Evolutionary conservation across 2,797 vertebrate genomes (phyloP), one percentile per base, ranked within the genome.

Genomic region (Pseudopleuronectes americanus): DNA sequence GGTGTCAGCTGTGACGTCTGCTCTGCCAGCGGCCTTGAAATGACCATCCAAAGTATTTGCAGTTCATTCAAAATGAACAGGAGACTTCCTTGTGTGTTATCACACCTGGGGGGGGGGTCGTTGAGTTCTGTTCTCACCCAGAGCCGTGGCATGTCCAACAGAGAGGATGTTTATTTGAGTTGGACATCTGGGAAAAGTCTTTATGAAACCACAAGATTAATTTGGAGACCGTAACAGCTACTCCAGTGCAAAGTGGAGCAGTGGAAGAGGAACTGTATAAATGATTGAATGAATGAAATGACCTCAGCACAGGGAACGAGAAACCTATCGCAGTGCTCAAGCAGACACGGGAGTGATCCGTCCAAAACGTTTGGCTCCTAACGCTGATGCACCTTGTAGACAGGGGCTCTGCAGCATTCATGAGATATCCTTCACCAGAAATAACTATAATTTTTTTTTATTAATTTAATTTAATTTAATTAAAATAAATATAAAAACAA

Each of bases 1-100:
- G 58, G 47, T 76, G 68, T 77, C 65, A 76, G 63, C 55, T 17
- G 24, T 33, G 22, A 55, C 9, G 51, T 81, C 74, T 69, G 49
- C 47, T 55, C 23, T 41, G 52, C 47, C 45, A 58, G 60, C 54
- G 76, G 64, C 77, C 78, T 77, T 86, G 68, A 80, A 68, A 69
- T 59, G 49, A 73, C 45, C 28, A 47, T 73, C 21, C 10, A 33
- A 76, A 72, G 17, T 62, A 53, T 74, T 87, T 81, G 48, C 26
- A 67, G 23, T 61, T 78, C 16, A 33, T 52, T 80, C 57, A 70
- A 68, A 71, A 67, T 53, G 2, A 74, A 61, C 63, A 68, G 64
- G 54, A 14, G 5, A 36, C 2, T 19, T 64, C 22, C n/a, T 65
- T 78, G 36, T 23, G 28, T 70, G 24, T 63, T 68, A 31, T 75